phyloP scores from a whole-genome alignment of 2,797 vertebrate genomes.

The Hapalemur alaotrensis region DNA sequence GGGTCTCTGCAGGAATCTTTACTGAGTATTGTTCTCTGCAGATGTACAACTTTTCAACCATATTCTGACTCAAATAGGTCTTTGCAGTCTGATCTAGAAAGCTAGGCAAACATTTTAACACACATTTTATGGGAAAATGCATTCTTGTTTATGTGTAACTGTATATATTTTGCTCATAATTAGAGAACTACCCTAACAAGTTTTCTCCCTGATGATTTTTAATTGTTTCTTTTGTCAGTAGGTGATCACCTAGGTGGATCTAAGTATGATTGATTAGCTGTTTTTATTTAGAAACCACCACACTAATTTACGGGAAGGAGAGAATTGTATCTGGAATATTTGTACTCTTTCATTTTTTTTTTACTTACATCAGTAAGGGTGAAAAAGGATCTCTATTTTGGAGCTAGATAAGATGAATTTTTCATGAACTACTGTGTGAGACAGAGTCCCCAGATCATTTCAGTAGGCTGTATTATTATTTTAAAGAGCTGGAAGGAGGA shows the following conservation, averaged over 20 bases:
- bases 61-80: not conserved
- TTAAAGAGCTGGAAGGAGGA: not conserved
- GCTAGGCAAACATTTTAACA: not conserved
- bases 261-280: not conserved
- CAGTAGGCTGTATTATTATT: not conserved
- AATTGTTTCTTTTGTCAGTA: not conserved
- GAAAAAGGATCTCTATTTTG: not conserved
- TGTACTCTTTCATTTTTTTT: not conserved
- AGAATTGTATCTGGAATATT: not conserved
- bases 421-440: not conserved
- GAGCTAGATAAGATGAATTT: not conserved
- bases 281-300: slow-evolving; percentile 15
- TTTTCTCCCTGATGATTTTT: not conserved
- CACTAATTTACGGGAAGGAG: not conserved
- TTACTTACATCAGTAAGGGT: not conserved
- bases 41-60: not conserved
- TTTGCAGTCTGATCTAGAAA: not conserved
- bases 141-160: not conserved
- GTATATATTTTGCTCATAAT: not conserved
- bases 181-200: not conserved
- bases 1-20: not conserved
- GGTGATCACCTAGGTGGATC: not conserved
- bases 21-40: not conserved
- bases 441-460: not conserved
- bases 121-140: not conserved